Conservation (phyloP, 2,797 vertebrate species). For the Hafferia zeledoni region DNA sequence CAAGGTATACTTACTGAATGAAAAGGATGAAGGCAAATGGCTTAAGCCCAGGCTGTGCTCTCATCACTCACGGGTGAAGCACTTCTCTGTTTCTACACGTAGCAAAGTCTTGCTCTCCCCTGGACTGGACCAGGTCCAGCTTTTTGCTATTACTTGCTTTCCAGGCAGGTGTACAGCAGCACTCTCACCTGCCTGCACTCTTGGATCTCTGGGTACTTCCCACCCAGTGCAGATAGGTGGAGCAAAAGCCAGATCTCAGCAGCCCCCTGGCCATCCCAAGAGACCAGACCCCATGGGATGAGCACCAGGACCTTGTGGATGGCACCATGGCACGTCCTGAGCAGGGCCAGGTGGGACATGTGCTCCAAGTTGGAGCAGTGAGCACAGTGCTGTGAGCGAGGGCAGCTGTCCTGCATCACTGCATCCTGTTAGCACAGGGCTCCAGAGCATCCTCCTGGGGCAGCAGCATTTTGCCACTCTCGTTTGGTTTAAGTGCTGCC, state of each 20-base stretch:
- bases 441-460: background rate
- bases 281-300: background rate
- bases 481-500: background rate
- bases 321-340: rapidly evolving
- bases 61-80: background rate
- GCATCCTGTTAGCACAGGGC: background rate
- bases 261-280: background rate
- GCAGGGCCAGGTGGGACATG: rapidly evolving
- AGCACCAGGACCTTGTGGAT: background rate
- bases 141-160: background rate
- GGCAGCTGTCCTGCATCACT: background rate
- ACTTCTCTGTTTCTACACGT: background rate
- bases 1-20: background rate
- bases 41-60: background rate
- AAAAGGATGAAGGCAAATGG: background rate
- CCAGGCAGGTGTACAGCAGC: background rate
- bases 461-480: background rate
- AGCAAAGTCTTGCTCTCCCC: background rate
- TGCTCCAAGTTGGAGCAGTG: rapidly evolving
- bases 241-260: background rate
- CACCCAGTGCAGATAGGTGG: rapidly evolving
- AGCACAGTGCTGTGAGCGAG: rapidly evolving
- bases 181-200: background rate
- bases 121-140: background rate
- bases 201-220: background rate